Base-by-base conservation (phyloP, 1,140 invertebrate species). In the Zaprionus africanus region DNA sequence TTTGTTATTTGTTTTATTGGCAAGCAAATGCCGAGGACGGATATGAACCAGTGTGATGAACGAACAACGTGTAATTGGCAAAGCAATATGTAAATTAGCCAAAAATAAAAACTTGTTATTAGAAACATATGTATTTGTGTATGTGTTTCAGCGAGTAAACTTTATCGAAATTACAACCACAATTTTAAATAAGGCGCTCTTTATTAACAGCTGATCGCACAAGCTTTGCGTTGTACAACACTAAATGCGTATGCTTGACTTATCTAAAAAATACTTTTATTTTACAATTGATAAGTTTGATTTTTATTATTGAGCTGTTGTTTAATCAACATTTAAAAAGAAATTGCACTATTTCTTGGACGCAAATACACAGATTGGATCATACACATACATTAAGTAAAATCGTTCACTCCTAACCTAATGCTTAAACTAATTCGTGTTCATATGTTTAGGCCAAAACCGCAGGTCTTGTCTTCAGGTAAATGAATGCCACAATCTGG, bases 381-480 rank as follows among this genome's bases (percentile, higher is more conserved):
- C 43, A 26, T 12, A 56, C 12, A 61, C 22, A 43, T 12, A 69
- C 26, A 31, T 22, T 54, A 57, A 46, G 5, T 76, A 71, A 46
- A 63, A 51, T 62, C 15, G 19, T 58, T 28, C 19, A 31, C 56
- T 9, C 26, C 11, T 69, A 75, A 17, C 6, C 34, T 70, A 70
- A 22, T 51, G 19, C 36, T 59, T 76, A 70, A 41, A n/a, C 9
- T 67, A 34, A 28, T 22, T 2, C 4, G 22, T 12, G 17, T 60
- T 22, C 7, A 22, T 13, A 3, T 7, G 7, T 43, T 51, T 71
- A 90, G 22, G 79, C 80, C 22, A 78, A 61, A 6, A 90, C 59
- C 4, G 80, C 72, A 12, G 91, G 91, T 2, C 91, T 72, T 7
- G 91, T 92, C 69, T 92, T 92, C 6, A 92, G 49, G 67, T 92